Evolutionary conservation across 2,888 invertebrate genomes (phyloP).

Genomic region (Ypsolopha scabrella): DNA sequence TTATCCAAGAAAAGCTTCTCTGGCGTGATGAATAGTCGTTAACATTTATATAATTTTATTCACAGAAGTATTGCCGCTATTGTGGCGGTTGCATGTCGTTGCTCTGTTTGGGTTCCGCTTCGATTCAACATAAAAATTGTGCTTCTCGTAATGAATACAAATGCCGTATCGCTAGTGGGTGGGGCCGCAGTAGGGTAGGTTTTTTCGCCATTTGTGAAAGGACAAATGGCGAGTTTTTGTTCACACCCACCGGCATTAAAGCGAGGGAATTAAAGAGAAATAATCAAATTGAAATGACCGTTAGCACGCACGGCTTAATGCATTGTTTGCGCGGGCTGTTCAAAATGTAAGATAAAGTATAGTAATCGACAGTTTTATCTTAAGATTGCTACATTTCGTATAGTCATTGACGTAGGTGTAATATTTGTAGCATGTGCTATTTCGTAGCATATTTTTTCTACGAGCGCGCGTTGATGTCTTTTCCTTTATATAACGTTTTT

Average conservation of each 20-base stretch:
- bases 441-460: too few relatives aligned
- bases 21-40: too few relatives aligned
- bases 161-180: slow-evolving; percentile 26
- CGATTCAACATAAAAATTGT: slow-evolving; percentile 12
- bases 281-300: background rate
- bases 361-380: background rate
- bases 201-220: slow-evolving; percentile 35
- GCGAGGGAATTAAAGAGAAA: slow-evolving; percentile 7
- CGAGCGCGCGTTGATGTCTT: too few relatives aligned
- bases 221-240: slow-evolving; percentile 32
- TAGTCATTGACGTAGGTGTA: too few relatives aligned
- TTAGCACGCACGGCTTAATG: background rate
- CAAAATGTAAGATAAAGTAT: background rate
- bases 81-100: slow-evolving; percentile 31
- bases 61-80: slow-evolving; percentile 10
- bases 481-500: too few relatives aligned
- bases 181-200: slow-evolving; percentile 22
- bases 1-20: too few relatives aligned
- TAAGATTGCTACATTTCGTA: too few relatives aligned
- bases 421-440: too few relatives aligned
- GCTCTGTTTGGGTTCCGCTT: slow-evolving; percentile 32
- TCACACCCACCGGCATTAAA: slow-evolving; percentile 27
- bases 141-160: slow-evolving; percentile 29
- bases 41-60: slow-evolving; percentile 8
- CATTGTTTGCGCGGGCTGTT: background rate